phyloP scores from a whole-genome alignment of 1,140 invertebrate species.

The Pararge aegeria region DNA sequence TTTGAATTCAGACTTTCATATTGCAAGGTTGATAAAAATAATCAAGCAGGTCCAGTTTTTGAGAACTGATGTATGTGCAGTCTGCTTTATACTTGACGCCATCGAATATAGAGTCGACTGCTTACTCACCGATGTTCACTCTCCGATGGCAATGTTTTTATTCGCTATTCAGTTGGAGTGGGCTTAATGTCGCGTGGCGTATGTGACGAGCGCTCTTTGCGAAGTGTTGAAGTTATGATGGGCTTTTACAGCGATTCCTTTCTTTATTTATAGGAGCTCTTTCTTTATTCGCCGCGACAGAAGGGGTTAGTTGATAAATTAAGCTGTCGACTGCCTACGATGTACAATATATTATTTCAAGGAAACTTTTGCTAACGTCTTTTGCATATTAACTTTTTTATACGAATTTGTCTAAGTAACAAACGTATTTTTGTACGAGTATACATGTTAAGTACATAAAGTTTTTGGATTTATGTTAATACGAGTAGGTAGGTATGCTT shows the following conservation, averaged over 20 bases:
- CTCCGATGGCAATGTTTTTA: slow-evolving; percentile 20
- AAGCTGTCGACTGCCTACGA: background rate
- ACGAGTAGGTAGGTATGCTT: no score
- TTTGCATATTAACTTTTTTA: background rate
- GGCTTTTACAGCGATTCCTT: slow-evolving; percentile 23
- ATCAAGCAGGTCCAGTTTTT: no score
- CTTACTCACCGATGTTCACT: no score
- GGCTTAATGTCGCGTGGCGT: slow-evolving; percentile 20
- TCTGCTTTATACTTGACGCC: background rate
- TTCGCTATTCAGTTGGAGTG: slow-evolving; percentile 14
- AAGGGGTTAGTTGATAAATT: slow-evolving; percentile 14
- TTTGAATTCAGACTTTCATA: no score
- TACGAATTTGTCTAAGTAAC: background rate
- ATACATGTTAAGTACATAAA: no score
- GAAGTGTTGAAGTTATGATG: slow-evolving; percentile 24
- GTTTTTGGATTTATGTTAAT: no score
- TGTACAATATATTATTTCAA: background rate
- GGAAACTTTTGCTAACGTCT: background rate
- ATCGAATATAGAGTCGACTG: slow-evolving; percentile 8
- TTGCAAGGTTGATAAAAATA: no score
- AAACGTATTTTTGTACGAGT: background rate
- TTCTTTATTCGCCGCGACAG: slow-evolving; percentile 10
- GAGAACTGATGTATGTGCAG: background rate
- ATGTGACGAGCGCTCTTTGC: slow-evolving; percentile 13
- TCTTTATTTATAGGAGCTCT: slow-evolving; percentile 21